Evolutionary conservation across 1,140 invertebrate species (phyloP).

Genomic region (Thalassaphorura encarpata): DNA sequence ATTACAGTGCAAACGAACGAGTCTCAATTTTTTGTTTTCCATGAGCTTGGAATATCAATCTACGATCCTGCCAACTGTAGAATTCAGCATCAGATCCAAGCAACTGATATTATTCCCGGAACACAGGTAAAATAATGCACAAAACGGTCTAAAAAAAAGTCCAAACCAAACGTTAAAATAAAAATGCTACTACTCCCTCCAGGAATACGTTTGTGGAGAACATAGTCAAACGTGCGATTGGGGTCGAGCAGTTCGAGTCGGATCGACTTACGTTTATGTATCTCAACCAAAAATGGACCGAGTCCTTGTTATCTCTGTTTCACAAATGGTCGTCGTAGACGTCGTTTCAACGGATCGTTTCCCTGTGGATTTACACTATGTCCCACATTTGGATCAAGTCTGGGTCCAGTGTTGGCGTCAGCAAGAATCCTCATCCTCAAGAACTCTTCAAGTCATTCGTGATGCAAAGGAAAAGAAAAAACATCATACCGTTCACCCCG

Average conservation of each 20-base stretch:
- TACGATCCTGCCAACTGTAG: constrained; percentile 65
- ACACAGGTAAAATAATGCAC: constrained; percentile 47
- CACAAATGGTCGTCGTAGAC: constrained; percentile 62
- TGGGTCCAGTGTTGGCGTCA: constrained; percentile 67
- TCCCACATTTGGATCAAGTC: constrained; percentile 63
- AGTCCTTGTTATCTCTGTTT: constrained; percentile 60
- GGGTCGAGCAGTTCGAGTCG: constrained; percentile 63
- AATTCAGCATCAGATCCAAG: constrained; percentile 59
- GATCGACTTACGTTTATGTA: constrained; percentile 61
- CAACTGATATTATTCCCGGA: constrained; percentile 62
- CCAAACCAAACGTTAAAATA: background rate
- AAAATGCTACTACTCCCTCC: constrained; percentile 19
- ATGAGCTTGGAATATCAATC: constrained; percentile 63
- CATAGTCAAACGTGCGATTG: constrained; percentile 55
- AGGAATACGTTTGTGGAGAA: constrained; percentile 61
- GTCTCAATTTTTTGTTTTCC: constrained; percentile 61
- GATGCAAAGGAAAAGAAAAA: constrained; percentile 64
- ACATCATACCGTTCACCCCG: constrained; percentile 66
- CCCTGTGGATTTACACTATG: constrained; percentile 61
- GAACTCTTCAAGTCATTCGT: constrained; percentile 65
- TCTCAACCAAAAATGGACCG: constrained; percentile 61
- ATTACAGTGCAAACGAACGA: constrained; percentile 52
- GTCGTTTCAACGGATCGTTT: constrained; percentile 62
- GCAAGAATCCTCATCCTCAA: constrained; percentile 49
- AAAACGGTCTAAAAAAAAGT: no score